These are phyloP conservation scores for Helicoverpa zea DNA, from an alignment of 1,140 invertebrate species.

Conservation along the genomic window DNA sequence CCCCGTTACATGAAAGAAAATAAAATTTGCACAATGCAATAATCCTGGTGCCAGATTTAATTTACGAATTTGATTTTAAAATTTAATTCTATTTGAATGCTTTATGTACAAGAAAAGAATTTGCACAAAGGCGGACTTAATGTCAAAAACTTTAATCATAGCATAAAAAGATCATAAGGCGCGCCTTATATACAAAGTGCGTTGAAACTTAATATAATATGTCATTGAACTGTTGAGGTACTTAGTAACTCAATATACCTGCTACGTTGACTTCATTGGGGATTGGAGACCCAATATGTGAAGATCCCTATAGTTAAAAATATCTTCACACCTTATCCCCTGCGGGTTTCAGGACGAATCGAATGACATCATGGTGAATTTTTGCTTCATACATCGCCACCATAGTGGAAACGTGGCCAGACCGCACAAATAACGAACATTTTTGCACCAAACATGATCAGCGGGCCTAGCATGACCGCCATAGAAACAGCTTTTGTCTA, in stretches of 20 bases:
- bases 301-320: not conserved
- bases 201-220: conserved; percentile 20
- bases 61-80: too few species aligned
- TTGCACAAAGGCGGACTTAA: not conserved
- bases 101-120: not conserved
- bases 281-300: not conserved
- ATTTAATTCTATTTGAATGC: too few species aligned
- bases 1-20: not conserved
- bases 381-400: not conserved
- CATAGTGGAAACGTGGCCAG: conserved; percentile 16
- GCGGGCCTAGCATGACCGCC: too few species aligned
- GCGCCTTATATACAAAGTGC: not conserved
- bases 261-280: not conserved
- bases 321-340: not conserved
- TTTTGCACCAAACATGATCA: conserved; percentile 21
- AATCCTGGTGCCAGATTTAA: too few species aligned
- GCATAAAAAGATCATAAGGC: not conserved
- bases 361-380: conserved; percentile 15
- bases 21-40: not conserved
- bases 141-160: conserved; percentile 5
- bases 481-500: too few species aligned
- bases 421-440: not conserved
- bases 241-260: not conserved
- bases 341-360: not conserved
- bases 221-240: conserved; percentile 1